A percentile compares a stretch with the other conserved stretches of the same genome.
Evolutionary conservation across 2,888 invertebrate genomes (phyloP).

Genomic region (Willowsia nigromaculata): DNA sequence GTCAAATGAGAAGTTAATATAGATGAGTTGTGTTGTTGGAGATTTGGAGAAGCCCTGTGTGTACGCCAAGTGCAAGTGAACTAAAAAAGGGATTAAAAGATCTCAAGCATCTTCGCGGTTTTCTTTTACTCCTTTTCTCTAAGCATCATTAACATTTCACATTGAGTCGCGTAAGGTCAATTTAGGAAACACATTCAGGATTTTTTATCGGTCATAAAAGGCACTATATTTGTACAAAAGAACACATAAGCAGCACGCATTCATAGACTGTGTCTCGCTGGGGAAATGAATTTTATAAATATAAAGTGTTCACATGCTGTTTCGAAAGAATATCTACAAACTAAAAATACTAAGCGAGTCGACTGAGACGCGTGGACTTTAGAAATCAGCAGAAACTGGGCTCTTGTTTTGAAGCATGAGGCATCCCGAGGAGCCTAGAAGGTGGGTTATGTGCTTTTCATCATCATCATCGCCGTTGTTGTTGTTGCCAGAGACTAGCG

Average conservation of each 20-base stretch:
- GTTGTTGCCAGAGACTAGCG: neutral
- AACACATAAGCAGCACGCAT: neutral
- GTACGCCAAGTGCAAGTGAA: neutral
- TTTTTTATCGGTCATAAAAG: conserved; percentile 64
- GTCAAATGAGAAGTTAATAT: conserved; percentile 10
- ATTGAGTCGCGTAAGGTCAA: conserved; percentile 61
- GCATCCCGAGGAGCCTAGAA: conserved; percentile 56
- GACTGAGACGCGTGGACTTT: conserved; percentile 2
- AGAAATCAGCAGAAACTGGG: neutral
- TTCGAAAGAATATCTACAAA: neutral
- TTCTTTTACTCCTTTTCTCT: conserved; percentile 16
- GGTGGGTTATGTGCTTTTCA: conserved; percentile 57
- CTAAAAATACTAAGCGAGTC: conserved; percentile 33
- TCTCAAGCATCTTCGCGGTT: conserved; percentile 42
- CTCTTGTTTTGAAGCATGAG: conserved; percentile 43
- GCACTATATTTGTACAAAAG: conserved; percentile 31
- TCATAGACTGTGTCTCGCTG: neutral
- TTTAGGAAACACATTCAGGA: conserved; percentile 44
- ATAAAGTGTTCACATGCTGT: conserved; percentile 41
- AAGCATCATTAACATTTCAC: conserved; percentile 58
- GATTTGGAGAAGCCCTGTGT: neutral
- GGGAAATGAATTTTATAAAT: neutral
- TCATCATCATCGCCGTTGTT: conserved; percentile 40
- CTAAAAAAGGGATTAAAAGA: conserved; percentile 14
- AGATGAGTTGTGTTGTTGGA: conserved; percentile 2